Evolutionary conservation across 2,888 invertebrate species (phyloP).

Genomic region (Erebia palarica): DNA sequence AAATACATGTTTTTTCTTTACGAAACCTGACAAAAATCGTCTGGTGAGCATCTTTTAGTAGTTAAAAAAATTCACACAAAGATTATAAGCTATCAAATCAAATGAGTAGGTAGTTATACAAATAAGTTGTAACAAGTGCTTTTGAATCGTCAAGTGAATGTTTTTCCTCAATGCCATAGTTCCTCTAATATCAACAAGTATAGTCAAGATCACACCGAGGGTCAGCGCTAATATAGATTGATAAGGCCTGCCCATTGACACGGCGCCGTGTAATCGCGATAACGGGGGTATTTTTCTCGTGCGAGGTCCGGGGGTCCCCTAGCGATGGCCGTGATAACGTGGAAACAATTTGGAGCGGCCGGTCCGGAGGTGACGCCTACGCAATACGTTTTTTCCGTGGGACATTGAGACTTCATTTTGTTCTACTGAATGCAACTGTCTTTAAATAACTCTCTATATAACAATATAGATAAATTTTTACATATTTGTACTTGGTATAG

Average conservation of each 20-base stretch:
- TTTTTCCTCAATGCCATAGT: background rate
- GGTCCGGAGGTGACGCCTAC: slow-evolving; percentile 19
- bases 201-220: slow-evolving; percentile 29
- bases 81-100: background rate
- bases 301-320: slow-evolving; percentile 19
- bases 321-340: slow-evolving; percentile 33
- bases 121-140: too few relatives aligned
- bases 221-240: slow-evolving; percentile 54
- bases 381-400: slow-evolving; percentile 5
- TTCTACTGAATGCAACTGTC: too few relatives aligned
- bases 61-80: background rate
- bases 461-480: too few relatives aligned
- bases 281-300: slow-evolving; percentile 42
- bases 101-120: too few relatives aligned
- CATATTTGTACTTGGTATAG: too few relatives aligned
- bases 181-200: slow-evolving; percentile 37
- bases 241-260: slow-evolving; percentile 50
- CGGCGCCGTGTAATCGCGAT: slow-evolving; percentile 49
- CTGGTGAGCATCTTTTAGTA: too few relatives aligned
- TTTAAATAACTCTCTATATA: too few relatives aligned
- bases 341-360: slow-evolving; percentile 37
- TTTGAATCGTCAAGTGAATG: background rate
- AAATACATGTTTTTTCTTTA: too few relatives aligned
- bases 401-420: background rate
- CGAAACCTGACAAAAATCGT: too few relatives aligned